Base-by-base conservation (phyloP, 2,888 invertebrate species). In the Nemotelus nigrinus region DNA sequence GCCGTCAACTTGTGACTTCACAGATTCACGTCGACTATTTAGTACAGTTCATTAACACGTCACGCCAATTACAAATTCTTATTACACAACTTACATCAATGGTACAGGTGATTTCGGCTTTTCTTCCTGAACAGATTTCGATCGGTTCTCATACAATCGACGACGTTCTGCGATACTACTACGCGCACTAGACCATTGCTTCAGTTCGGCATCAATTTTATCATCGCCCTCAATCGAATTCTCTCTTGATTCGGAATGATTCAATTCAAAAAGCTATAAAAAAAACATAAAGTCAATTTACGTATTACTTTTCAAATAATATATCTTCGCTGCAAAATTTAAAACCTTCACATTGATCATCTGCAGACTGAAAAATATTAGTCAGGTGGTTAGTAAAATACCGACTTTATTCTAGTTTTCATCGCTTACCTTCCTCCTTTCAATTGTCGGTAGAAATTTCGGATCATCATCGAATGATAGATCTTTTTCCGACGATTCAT, bases 381-480 rank as follows among this genome's bases (percentile, higher is more conserved):
- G 7, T 55, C 58, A 5, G 63, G 25, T 47, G 25, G 60, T 74
- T 58, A 63, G 60, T 5, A 4, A 57, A 44, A 47, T 55, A 25
- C 25, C 47, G 43, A 63, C 3, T 71, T 7, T 44, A 60, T 47
- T 8, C 7, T 5, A 44, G 53, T 6, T 76, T 74, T 45, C 10
- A 25, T 25, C 8, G 47, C 48, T 55, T 82, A 94, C 86, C 87
- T 92, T 94, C 82, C 94, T 89, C n/a, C 94, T 88, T 83, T 95
- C 94, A 0, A 94, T 93, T 0, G 94, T 94, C 82, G 93, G 92
- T 0, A 94, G 92, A 0, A 94, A 93, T 85, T 93, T 93, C 0
- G 92, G 92, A 72, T 91, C 88, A 8, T 92, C 92, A 0, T 83
- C 83, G 3, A 79, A 81, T 44, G 80, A 78, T 70, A 91, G 91